These are phyloP conservation scores for Alligator sinensis DNA, from an alignment of 2,113 vertebrate genomes.

Conservation along the genomic window DNA sequence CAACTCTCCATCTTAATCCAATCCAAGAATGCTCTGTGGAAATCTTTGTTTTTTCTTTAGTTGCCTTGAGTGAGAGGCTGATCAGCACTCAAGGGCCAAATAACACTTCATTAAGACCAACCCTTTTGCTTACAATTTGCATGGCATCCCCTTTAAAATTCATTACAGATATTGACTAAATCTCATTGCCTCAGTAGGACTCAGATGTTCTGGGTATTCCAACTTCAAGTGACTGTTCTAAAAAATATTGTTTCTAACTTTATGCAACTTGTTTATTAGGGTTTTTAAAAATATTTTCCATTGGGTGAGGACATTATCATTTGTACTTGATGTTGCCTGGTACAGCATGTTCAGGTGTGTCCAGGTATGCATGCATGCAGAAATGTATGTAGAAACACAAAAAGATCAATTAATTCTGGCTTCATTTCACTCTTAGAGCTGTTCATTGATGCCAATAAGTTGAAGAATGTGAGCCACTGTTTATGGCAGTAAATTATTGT, in stretches of 20 bases:
- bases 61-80: background rate
- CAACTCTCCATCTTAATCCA: rapidly evolving
- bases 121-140: no score
- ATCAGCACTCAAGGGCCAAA: background rate
- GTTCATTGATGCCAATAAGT: background rate
- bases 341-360: background rate
- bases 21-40: rapidly evolving
- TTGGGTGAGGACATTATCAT: background rate
- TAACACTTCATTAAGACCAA: background rate
- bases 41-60: no score
- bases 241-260: rapidly evolving
- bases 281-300: no score
- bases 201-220: background rate
- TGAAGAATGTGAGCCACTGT: background rate
- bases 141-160: background rate
- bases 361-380: background rate
- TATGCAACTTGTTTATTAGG: rapidly evolving
- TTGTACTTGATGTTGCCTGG: background rate
- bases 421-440: background rate
- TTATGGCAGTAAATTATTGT: rapidly evolving
- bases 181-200: no score
- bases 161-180: no score
- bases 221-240: background rate
- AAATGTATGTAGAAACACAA: no score
- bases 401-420: background rate